phyloP scores from a whole-genome alignment of 2,797 vertebrate species.

The Cetoscarus ocellatus region DNA sequence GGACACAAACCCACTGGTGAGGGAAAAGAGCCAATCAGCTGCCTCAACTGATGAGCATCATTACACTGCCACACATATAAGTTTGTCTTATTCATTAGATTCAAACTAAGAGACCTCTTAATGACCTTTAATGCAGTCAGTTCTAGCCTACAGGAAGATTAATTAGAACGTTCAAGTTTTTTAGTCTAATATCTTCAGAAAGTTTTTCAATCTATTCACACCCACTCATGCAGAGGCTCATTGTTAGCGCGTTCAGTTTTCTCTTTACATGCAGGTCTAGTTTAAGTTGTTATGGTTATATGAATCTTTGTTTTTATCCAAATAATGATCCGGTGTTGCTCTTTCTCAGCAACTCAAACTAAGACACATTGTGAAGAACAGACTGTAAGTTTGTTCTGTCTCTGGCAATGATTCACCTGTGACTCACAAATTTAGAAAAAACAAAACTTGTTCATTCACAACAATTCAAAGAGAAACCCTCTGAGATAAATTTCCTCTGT shows the following conservation, averaged over 20 bases:
- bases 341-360: constrained; percentile 4
- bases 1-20: not conserved
- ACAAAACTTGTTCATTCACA: constrained; percentile 14
- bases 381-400: constrained; percentile 25
- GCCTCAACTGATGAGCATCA: not conserved
- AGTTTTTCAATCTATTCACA: constrained; percentile 6
- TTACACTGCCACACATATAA: not conserved
- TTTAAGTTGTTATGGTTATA: constrained; percentile 3
- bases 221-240: not conserved
- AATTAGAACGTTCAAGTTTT: not conserved
- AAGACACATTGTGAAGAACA: constrained; percentile 16
- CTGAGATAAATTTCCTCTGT: not conserved
- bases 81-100: not conserved
- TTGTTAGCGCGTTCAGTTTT: constrained; percentile 12
- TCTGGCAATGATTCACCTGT: constrained; percentile 35
- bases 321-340: constrained; percentile 9
- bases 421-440: constrained; percentile 32
- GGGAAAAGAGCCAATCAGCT: not conserved
- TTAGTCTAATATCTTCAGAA: constrained; percentile 6
- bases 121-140: not conserved
- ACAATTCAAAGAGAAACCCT: constrained; percentile 1
- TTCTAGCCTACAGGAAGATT: not conserved
- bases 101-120: not conserved
- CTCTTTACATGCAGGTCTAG: constrained; percentile 5
- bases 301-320: not conserved